Evolutionary conservation across 1,140 invertebrate genomes (phyloP).

Genomic region (Agrypnia vestita): DNA sequence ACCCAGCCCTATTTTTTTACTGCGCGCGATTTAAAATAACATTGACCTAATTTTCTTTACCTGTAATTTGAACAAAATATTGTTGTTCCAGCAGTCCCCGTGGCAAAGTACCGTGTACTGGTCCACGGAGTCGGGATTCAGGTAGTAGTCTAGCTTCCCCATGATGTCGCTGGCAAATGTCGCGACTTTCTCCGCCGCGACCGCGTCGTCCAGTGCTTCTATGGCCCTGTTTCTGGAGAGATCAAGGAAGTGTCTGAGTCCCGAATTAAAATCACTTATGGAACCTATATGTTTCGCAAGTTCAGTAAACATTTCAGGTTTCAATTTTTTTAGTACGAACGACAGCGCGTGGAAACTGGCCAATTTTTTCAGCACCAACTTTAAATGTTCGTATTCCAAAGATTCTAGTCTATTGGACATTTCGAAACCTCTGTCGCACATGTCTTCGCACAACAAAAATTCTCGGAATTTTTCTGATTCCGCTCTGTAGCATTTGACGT

Average conservation of each 20-base stretch:
- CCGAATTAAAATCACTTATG: neutral
- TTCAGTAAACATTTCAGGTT: conserved; percentile 63
- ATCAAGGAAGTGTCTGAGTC: neutral
- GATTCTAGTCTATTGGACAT: conserved; percentile 69
- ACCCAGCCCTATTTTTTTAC: neutral
- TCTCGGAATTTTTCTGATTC: conserved; percentile 65
- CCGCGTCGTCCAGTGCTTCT: neutral
- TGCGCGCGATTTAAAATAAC: neutral
- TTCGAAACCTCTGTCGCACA: conserved; percentile 66
- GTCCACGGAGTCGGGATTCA: conserved; percentile 60
- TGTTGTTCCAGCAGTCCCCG: conserved; percentile 75
- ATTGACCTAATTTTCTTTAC: conserved; percentile 38
- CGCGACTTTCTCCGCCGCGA: conserved; percentile 38
- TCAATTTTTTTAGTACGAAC: conserved; percentile 69
- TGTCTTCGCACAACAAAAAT: conserved; percentile 73
- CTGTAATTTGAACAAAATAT: conserved; percentile 71
- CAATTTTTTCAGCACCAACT: conserved; percentile 69
- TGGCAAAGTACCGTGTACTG: conserved; percentile 70
- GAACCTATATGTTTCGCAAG: neutral
- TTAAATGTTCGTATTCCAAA: conserved; percentile 68
- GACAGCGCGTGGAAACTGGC: conserved; percentile 74
- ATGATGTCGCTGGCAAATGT: conserved; percentile 50
- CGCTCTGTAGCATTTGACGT: conserved; percentile 66
- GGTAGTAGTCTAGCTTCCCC: conserved; percentile 23
- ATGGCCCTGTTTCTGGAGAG: conserved; percentile 13